These are phyloP conservation scores for Zosterops japonicus DNA, from an alignment of 2,113 vertebrate species.

Conservation along the genomic window DNA sequence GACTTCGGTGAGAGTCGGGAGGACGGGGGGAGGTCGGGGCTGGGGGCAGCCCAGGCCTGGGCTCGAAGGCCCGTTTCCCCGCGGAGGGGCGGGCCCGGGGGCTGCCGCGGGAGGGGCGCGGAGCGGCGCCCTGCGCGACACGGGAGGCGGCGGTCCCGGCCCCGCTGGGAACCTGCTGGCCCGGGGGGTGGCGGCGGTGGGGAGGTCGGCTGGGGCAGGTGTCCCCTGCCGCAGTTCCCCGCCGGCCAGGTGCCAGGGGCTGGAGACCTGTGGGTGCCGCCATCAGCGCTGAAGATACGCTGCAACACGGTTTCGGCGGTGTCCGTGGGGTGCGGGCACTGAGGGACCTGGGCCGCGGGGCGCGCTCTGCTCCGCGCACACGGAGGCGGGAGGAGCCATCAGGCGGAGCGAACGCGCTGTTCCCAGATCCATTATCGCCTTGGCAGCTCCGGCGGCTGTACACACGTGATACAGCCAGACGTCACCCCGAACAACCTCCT, in stretches of 20 bases:
- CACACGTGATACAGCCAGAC: neutral
- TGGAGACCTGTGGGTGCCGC: accelerated
- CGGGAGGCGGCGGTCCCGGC: neutral
- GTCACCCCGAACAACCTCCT: neutral
- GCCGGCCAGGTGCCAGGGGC: neutral
- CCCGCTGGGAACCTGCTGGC: no score
- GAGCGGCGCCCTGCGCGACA: neutral
- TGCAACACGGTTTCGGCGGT: accelerated
- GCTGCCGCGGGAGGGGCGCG: neutral
- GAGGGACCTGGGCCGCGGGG: neutral
- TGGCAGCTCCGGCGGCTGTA: neutral
- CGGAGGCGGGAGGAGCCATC: neutral
- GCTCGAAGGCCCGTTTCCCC: neutral
- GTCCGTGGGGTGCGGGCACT: accelerated
- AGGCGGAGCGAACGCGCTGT: neutral
- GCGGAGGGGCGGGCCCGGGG: neutral
- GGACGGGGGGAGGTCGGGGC: neutral
- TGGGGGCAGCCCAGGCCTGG: accelerated
- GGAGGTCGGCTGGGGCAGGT: neutral
- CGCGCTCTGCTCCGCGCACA: neutral
- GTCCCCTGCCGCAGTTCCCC: no score
- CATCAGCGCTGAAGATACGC: accelerated
- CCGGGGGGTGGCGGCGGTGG: neutral
- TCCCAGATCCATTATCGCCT: neutral
- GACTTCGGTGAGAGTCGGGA: constrained; percentile 88